phyloP scores from a whole-genome alignment of 1,140 invertebrate species.

The Adelges cooleyi region DNA sequence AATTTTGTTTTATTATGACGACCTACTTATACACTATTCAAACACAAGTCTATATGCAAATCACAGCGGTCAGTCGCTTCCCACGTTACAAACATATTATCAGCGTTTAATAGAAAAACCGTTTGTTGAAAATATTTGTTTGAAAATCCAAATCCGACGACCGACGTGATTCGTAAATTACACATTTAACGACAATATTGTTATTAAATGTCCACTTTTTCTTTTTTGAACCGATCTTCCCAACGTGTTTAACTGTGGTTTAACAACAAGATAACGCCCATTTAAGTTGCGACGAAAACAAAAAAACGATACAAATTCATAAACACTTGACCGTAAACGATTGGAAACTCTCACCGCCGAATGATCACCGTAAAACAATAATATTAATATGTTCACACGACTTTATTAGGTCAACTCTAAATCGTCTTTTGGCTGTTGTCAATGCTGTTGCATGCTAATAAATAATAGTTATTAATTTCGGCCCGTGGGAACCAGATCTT shows the following conservation, averaged over 20 bases:
- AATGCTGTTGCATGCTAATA: neutral
- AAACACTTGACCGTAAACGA: too few species aligned
- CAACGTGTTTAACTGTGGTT: too few species aligned
- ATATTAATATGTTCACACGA: neutral
- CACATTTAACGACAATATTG: neutral
- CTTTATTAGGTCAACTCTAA: neutral
- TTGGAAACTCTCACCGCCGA: neutral
- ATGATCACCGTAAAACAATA: neutral
- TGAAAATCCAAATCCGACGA: neutral
- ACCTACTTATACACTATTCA: neutral
- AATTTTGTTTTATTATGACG: too few species aligned
- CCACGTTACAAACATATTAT: neutral
- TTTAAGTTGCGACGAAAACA: too few species aligned
- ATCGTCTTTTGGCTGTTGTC: neutral
- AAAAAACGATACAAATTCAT: too few species aligned
- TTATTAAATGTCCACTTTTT: too few species aligned
- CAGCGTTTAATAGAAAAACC: neutral
- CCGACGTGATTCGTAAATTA: neutral
- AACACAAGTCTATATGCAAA: slow-evolving; percentile 12
- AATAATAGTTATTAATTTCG: neutral
- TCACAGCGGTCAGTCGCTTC: neutral
- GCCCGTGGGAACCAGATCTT: neutral
- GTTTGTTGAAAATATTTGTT: slow-evolving; percentile 13
- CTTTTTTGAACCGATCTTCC: too few species aligned
- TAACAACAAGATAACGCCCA: too few species aligned